These are phyloP conservation scores for Xanthorhoe designata DNA, from an alignment of 2,888 invertebrate genomes.

Conservation along the genomic window DNA sequence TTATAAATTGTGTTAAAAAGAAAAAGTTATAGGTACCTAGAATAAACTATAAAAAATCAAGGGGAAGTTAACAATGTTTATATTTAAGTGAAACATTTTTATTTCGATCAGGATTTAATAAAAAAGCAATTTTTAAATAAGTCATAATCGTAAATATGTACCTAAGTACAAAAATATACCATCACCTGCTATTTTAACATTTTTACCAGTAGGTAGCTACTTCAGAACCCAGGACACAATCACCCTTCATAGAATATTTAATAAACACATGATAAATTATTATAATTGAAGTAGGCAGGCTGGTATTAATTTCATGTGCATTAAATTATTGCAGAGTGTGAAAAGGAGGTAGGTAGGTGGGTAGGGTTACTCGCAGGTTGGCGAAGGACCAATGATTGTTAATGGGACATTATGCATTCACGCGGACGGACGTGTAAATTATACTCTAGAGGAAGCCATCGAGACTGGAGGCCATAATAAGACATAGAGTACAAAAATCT, in stretches of 20 bases:
- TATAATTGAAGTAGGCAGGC: constrained; percentile 24
- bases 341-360: constrained; percentile 34
- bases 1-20: too few species aligned
- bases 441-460: constrained; percentile 53
- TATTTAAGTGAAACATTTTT: too few species aligned
- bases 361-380: constrained; percentile 40
- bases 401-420: constrained; percentile 60
- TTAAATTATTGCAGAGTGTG: constrained; percentile 24
- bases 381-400: constrained; percentile 58
- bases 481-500: constrained; percentile 38
- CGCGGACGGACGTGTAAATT: constrained; percentile 35
- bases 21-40: too few species aligned
- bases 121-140: too few species aligned
- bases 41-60: too few species aligned
- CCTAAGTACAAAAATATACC: too few species aligned
- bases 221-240: constrained; percentile 9
- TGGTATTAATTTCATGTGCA: constrained; percentile 27
- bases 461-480: constrained; percentile 42
- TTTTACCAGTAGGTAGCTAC: neutral
- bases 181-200: neutral
- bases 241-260: neutral
- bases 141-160: too few species aligned
- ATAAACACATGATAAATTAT: constrained; percentile 14
- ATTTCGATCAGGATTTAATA: too few species aligned
- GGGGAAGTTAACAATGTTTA: too few species aligned